Conservation (phyloP, 2,888 invertebrate genomes). For the Halocaridina rubra region DNA sequence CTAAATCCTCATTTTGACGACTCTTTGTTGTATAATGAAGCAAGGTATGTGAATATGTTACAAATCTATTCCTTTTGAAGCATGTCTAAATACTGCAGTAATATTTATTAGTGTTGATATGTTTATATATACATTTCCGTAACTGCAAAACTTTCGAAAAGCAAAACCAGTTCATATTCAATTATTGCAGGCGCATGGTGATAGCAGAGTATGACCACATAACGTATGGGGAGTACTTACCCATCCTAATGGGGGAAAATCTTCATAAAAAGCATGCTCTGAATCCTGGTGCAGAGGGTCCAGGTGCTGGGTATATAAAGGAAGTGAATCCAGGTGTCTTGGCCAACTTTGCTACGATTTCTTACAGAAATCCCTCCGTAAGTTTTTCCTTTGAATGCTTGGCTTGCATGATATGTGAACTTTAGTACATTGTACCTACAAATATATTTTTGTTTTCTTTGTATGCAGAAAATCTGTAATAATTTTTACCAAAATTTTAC, state of each 20-base stretch:
- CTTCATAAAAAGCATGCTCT: conserved; percentile 53
- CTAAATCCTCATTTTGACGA: conserved; percentile 62
- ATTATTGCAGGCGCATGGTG: conserved; percentile 42
- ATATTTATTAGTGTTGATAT: too few relatives aligned
- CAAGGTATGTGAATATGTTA: conserved; percentile 50
- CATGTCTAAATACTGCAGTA: too few relatives aligned
- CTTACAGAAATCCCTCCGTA: conserved; percentile 53
- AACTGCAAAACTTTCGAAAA: too few relatives aligned
- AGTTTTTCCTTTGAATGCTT: not conserved
- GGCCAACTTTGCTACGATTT: conserved; percentile 41
- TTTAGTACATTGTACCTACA: not conserved
- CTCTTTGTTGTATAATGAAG: conserved; percentile 59
- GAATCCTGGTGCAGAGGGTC: conserved; percentile 46
- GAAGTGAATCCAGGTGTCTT: conserved; percentile 62
- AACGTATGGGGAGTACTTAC: conserved; percentile 55
- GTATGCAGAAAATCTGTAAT: not conserved
- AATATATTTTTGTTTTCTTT: not conserved
- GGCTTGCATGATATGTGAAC: not conserved
- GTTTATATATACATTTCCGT: too few relatives aligned
- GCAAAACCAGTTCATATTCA: not conserved
- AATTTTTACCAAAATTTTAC: too few relatives aligned
- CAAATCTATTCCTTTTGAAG: too few relatives aligned
- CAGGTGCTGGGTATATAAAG: conserved; percentile 41
- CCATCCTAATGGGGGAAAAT: conserved; percentile 43
- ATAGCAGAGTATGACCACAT: conserved; percentile 51